Conservation (phyloP, 2,797 vertebrate genomes). For the Tragelaphus eurycerus region DNA sequence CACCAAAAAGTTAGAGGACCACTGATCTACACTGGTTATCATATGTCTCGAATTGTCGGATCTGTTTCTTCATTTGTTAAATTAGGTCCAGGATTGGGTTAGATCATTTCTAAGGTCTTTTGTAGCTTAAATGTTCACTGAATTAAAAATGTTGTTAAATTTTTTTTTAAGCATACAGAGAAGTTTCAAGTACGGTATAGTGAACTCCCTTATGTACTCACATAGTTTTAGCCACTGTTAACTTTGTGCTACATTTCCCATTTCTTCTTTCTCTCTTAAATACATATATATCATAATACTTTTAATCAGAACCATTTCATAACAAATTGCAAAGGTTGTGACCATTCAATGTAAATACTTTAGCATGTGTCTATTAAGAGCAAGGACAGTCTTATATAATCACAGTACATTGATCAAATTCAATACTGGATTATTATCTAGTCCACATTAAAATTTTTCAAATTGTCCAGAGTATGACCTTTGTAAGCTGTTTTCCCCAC, state of each 20-base stretch:
- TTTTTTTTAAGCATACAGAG: background rate
- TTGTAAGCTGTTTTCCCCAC: background rate
- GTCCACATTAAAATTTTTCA: background rate
- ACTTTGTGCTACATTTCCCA: background rate
- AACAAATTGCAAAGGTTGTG: background rate
- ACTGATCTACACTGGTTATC: background rate
- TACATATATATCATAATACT: background rate
- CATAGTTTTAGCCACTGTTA: background rate
- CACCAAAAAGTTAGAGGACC: background rate
- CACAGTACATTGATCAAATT: background rate
- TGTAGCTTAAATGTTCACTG: background rate
- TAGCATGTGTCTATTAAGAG: conserved; percentile 11
- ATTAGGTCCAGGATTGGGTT: background rate
- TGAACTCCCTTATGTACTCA: background rate
- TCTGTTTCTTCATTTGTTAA: background rate
- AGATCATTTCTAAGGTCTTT: background rate
- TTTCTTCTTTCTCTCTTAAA: conserved; percentile 3
- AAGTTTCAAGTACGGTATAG: background rate
- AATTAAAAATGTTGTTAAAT: background rate
- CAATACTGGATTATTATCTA: background rate
- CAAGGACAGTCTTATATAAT: background rate
- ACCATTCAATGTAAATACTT: background rate
- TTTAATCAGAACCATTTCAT: background rate
- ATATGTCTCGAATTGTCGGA: background rate
- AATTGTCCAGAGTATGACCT: background rate